Conservation (phyloP, 2,113 vertebrate genomes). For the Zeus faber region DNA sequence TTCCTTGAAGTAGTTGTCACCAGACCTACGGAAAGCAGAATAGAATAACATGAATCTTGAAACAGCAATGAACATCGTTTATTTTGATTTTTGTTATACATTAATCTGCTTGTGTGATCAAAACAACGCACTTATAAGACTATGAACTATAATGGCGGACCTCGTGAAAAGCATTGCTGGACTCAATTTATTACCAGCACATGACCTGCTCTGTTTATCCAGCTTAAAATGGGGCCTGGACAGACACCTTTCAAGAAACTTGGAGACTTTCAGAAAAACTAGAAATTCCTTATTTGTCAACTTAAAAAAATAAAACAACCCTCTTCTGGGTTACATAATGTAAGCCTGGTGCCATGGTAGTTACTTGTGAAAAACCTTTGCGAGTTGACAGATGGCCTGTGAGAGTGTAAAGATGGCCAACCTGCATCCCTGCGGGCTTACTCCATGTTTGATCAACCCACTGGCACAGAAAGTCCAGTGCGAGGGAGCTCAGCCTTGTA, state of each 20-base stretch:
- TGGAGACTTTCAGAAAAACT: background rate
- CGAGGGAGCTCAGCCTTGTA: slow-evolving; percentile 8
- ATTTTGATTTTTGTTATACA: background rate
- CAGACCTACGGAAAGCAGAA: slow-evolving; percentile 77
- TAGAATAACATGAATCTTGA: background rate
- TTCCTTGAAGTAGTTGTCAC: slow-evolving; percentile 93
- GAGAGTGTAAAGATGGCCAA: slow-evolving; percentile 9
- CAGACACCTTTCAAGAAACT: too few species aligned
- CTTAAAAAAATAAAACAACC: background rate
- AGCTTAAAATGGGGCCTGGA: background rate
- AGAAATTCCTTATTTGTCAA: background rate
- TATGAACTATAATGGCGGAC: background rate
- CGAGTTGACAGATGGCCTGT: slow-evolving; percentile 22
- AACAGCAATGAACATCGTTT: background rate
- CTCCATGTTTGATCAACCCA: slow-evolving; percentile 14
- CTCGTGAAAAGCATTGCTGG: background rate
- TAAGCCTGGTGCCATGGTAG: slow-evolving; percentile 35
- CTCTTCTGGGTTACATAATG: slow-evolving; percentile 26
- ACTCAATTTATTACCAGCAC: background rate
- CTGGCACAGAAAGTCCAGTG: slow-evolving; percentile 36
- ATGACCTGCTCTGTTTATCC: background rate
- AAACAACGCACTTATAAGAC: background rate
- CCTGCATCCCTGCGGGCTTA: slow-evolving; percentile 11
- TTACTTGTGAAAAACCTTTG: slow-evolving; percentile 34
- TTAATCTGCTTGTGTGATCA: background rate